Conservation (phyloP, 2,888 invertebrate species). For the Agonopterix heracliana region DNA sequence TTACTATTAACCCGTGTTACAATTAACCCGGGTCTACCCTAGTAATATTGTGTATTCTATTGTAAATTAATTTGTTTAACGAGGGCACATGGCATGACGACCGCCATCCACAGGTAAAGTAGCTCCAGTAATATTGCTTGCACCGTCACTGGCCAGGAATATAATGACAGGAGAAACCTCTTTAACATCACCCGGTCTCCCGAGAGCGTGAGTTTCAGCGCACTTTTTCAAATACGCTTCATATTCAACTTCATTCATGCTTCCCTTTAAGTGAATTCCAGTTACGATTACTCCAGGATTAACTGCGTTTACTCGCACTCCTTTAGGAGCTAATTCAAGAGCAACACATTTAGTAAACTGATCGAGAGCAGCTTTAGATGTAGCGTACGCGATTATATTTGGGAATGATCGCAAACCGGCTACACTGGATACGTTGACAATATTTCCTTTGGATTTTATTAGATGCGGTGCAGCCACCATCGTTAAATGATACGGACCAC, state of each 20-base stretch:
- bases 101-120: conserved; percentile 94
- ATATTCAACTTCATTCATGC: conserved; percentile 87
- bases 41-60: no score
- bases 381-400: conserved; percentile 91
- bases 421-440: conserved; percentile 96
- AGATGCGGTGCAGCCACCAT: conserved; percentile 90
- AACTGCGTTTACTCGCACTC: conserved; percentile 91
- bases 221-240: conserved; percentile 86
- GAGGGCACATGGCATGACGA: conserved; percentile 89
- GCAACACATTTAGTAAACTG: conserved; percentile 95
- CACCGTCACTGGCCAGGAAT: conserved; percentile 90
- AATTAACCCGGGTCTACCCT: no score
- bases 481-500: conserved; percentile 85
- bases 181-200: conserved; percentile 85
- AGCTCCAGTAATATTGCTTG: conserved; percentile 90
- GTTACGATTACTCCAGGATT: conserved; percentile 95
- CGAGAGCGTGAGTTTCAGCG: conserved; percentile 91
- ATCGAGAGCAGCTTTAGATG: conserved; percentile 95
- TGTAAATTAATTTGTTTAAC: conserved; percentile 56
- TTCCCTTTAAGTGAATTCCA: conserved; percentile 84
- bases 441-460: conserved; percentile 85
- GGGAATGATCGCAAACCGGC: conserved; percentile 92
- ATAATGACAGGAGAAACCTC: conserved; percentile 93
- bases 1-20: no score
- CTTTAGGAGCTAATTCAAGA: conserved; percentile 85